A percentile compares a stretch with the other conserved stretches of the same genome.
phyloP scores from a whole-genome alignment of 2,888 invertebrate genomes.

The Clusia tigrina region DNA sequence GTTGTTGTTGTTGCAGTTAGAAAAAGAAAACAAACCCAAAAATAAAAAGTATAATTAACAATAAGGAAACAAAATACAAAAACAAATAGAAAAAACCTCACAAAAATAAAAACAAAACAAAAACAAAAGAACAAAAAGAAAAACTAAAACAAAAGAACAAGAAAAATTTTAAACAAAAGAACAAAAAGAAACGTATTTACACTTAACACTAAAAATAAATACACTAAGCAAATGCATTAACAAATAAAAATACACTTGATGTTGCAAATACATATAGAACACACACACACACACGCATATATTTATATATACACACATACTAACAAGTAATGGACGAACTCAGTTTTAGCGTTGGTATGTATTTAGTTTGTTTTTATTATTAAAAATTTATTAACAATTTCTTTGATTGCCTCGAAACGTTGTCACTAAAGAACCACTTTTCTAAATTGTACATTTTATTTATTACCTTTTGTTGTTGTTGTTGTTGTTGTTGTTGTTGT shows the following conservation, averaged over 20 bases:
- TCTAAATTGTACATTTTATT: too few species aligned
- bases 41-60: too few species aligned
- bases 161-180: too few species aligned
- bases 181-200: neutral
- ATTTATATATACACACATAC: neutral
- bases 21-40: neutral
- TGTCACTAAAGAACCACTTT: too few species aligned
- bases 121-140: too few species aligned
- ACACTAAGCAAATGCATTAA: neutral
- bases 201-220: neutral
- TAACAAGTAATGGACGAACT: neutral
- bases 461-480: neutral
- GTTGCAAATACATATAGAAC: neutral
- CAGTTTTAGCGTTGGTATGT: too few species aligned
- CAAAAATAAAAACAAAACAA: constrained; percentile 9
- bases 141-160: too few species aligned
- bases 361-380: too few species aligned
- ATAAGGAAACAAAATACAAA: constrained; percentile 4
- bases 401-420: too few species aligned
- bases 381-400: too few species aligned
- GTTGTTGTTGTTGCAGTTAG: constrained; percentile 26
- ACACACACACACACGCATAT: constrained; percentile 4
- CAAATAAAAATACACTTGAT: constrained; percentile 2
- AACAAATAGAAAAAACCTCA: constrained; percentile 13
- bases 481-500: constrained; percentile 4